Evolutionary conservation across 2,113 vertebrate species (phyloP).

Genomic region (Pomatostomus ruficeps): DNA sequence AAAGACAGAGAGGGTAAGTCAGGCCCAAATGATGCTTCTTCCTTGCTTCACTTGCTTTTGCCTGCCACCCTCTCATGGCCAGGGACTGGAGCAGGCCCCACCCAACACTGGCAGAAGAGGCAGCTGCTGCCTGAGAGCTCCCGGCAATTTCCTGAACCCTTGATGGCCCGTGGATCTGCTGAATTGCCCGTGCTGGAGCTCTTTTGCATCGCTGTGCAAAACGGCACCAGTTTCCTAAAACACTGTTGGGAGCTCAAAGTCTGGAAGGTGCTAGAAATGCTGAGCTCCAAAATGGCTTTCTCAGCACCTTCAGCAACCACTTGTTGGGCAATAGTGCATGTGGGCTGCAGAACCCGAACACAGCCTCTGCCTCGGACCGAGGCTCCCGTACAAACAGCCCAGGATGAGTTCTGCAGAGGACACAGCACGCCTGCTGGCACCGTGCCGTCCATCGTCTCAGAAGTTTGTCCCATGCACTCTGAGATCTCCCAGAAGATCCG

Average conservation of each 20-base stretch:
- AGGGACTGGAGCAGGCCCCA: background rate
- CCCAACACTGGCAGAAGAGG: background rate
- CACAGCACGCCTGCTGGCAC: background rate
- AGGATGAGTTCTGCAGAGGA: background rate
- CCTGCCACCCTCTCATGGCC: background rate
- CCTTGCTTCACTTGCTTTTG: background rate
- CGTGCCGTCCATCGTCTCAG: background rate
- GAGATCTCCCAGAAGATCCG: background rate
- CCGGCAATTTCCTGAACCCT: background rate
- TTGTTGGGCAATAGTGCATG: background rate
- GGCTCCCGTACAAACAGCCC: background rate
- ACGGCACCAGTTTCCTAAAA: background rate
- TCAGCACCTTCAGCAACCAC: background rate
- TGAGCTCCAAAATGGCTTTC: background rate
- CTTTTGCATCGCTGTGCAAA: background rate
- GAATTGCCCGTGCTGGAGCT: background rate
- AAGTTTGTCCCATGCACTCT: background rate
- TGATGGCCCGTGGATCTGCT: background rate
- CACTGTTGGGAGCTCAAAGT: background rate
- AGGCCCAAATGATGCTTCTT: background rate
- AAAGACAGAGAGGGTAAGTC: background rate
- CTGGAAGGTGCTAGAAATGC: background rate
- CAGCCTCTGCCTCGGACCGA: background rate
- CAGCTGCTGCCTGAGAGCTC: background rate
- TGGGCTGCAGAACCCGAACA: background rate